Base-by-base conservation (phyloP, 2,888 invertebrate genomes). In the Diaperis boleti region DNA sequence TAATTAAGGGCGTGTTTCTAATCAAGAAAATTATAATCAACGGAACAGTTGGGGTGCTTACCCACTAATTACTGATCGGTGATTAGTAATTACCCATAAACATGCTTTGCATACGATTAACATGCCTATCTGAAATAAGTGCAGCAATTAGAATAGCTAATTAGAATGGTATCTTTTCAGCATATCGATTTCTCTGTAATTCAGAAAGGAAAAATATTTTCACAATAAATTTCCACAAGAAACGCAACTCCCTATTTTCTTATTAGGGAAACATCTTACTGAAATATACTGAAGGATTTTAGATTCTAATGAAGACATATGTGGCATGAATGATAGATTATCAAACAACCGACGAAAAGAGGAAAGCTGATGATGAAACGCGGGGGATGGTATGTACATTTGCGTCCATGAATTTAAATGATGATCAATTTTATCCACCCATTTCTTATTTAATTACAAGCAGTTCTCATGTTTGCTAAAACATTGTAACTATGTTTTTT, bases 281-380 rank as follows among this genome's bases (percentile, higher is more conserved):
- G 35, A 35, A 47, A 50, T 50, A 37, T 33, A 50, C 50, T 47
- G 35, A 18, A n/a, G 18, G 18, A 35, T 50, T 35, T 50, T 15
- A 15, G 6, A 17, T n/a, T 14, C 22, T 52, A 52, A 52, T 39
- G 20, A 20, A 52, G 52, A 52, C 14, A 10, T 52, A 52, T 52
- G 39, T 52, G 39, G 52, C 52, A 52, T 22, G 39, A 52, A 37
- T 52, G 26, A 52, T 39, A 15, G 39, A 52, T 52, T 52, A 15
- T 39, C 37, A 50, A 50, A 52, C 13, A 22, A 49, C 7, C 1
- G 3, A 52, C 13, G 1, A 52, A 13, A 26, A 13, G 13, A 13
- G 39, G 13, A 52, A n/a, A 22, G 8, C 10, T 15, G 13, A 39
- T 39, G 15, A 13, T 7, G 6, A 39, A 15, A 39, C n/a, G 39